Evolutionary conservation across 2,888 invertebrate species (phyloP), one percentile per base, ranked within the genome.

Genomic region (Cheiracanthium punctorium): DNA sequence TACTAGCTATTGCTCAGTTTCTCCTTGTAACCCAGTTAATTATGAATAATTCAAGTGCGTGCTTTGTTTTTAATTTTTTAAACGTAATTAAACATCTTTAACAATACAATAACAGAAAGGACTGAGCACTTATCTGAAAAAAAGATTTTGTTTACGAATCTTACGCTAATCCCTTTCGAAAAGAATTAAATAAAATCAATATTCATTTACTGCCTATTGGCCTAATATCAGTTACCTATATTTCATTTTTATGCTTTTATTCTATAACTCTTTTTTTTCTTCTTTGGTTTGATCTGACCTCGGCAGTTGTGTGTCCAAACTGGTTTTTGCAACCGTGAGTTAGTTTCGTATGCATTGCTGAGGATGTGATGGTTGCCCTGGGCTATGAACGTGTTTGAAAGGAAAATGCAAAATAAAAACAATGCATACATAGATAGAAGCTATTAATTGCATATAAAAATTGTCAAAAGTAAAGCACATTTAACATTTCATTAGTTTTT

Each of bases 171-270:
- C n/a, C n/a, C n/a, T n/a, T n/a, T n/a, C n/a, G n/a, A n/a, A n/a
- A n/a, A n/a, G n/a, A n/a, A n/a, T n/a, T n/a, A 48, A n/a, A 20
- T n/a, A 48, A 48, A 7, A 48, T 48, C 48, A 20, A 48, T 48
- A 48, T 48, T 48, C 20, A 20, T 48, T 7, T 14, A 48, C 20
- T 20, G 72, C 80, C 64, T 80, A 72, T 24, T 72, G 80, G 43
- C 80, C 80, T 80, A 72, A 65, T 80, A 80, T 72, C 80, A 65
- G 72, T 80, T 80, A 72, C 80, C 80, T 64, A 64, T 29, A 72
- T 80, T 80, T 71, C 41, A 64, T 65, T 69, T 37, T 37, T 37
- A 37, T 37, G 4, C 10, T 37, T 70, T 67, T 33, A 12, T 71
- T 64, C 41, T 72, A 10, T 52, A 43, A 70, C n/a, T 37, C 52